A percentile compares a stretch with the other conserved stretches of the same genome.
Evolutionary conservation across 1,140 invertebrate genomes (phyloP).

Genomic region (Panagrolaimus sp.): DNA sequence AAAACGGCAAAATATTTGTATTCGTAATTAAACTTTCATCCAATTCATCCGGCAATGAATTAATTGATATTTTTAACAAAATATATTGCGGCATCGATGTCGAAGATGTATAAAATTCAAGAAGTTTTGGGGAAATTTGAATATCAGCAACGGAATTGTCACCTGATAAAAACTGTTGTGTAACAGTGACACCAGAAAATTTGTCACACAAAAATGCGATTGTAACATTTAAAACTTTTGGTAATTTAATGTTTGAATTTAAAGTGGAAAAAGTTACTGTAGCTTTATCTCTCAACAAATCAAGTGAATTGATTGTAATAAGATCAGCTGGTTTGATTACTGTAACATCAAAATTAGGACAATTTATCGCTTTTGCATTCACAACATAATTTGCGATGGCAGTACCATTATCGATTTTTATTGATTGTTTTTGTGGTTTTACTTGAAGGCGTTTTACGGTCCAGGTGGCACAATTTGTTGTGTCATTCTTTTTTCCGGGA

Average conservation of each 20-base stretch:
- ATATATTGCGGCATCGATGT: not conserved
- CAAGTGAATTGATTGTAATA: not conserved
- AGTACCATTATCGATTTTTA: not conserved
- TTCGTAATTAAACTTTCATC: not conserved
- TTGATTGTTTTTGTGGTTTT: not conserved
- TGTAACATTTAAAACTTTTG: not conserved
- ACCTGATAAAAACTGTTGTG: not conserved
- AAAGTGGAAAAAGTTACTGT: not conserved
- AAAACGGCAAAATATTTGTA: constrained; percentile 10
- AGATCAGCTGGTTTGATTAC: not conserved
- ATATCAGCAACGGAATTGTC: not conserved
- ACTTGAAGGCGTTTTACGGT: not conserved
- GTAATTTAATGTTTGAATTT: not conserved
- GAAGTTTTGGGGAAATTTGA: not conserved
- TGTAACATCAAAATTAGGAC: not conserved
- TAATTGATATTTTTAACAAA: not conserved
- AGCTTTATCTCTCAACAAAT: not conserved
- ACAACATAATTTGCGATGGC: not conserved
- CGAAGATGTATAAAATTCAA: not conserved
- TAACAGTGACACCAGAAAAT: not conserved
- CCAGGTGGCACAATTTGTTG: constrained; percentile 1
- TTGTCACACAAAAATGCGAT: not conserved
- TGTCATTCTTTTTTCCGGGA: not conserved
- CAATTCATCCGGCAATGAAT: not conserved
- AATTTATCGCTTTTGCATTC: not conserved